Evolutionary conservation across 2,888 invertebrate genomes (phyloP).

Genomic region (Hyposoter didymator): DNA sequence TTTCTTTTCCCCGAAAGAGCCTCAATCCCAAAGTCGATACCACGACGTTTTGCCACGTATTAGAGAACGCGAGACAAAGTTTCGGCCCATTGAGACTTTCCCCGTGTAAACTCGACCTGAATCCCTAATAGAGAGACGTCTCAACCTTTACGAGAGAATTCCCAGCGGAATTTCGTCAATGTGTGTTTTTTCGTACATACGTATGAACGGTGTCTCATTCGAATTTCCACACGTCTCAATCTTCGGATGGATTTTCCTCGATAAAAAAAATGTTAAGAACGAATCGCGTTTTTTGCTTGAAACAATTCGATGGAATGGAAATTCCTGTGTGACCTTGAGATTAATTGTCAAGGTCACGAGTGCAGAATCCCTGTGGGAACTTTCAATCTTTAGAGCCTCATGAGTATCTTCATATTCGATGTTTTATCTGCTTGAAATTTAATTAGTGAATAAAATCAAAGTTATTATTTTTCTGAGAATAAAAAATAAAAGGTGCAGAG

Average conservation of each 20-base stretch:
- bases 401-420: background rate
- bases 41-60: conserved; percentile 15
- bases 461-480: background rate
- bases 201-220: background rate
- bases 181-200: background rate
- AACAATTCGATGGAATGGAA: background rate
- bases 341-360: background rate
- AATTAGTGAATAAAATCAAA: background rate
- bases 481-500: background rate
- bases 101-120: conserved; percentile 46
- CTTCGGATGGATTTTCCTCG: background rate
- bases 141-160: conserved; percentile 55
- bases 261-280: background rate
- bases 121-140: conserved; percentile 60
- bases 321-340: background rate
- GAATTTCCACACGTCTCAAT: background rate
- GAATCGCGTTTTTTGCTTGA: background rate
- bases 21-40: conserved; percentile 32
- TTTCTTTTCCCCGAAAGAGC: background rate
- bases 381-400: no score
- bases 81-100: conserved; percentile 35
- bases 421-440: background rate
- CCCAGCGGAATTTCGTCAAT: conserved; percentile 35
- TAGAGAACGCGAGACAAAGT: conserved; percentile 42
- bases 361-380: no score